These are phyloP conservation scores for Parnassius mnemosyne DNA, from an alignment of 2,888 invertebrate genomes.

Conservation along the genomic window DNA sequence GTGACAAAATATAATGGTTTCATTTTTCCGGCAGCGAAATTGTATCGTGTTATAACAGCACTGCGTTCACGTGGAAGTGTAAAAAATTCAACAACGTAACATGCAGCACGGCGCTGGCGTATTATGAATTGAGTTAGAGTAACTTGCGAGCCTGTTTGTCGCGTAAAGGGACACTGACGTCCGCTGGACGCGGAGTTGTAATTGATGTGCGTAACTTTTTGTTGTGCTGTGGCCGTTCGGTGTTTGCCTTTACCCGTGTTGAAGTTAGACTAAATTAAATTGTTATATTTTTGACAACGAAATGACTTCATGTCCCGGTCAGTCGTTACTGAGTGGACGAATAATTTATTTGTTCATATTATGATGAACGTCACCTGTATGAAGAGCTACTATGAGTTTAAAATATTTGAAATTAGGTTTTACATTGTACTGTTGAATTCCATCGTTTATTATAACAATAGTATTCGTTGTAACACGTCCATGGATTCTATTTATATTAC, in stretches of 20 bases:
- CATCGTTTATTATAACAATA: slow-evolving; percentile 19
- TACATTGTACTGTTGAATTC: slow-evolving; percentile 28
- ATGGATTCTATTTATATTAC: too few species aligned
- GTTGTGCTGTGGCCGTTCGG: slow-evolving; percentile 55
- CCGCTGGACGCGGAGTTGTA: slow-evolving; percentile 48
- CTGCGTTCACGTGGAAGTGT: slow-evolving; percentile 45
- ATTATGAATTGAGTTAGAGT: slow-evolving; percentile 72
- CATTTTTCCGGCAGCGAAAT: slow-evolving; percentile 34
- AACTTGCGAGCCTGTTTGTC: slow-evolving; percentile 53
- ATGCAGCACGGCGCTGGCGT: slow-evolving; percentile 42
- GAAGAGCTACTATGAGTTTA: slow-evolving; percentile 38
- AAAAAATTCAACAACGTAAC: slow-evolving; percentile 53
- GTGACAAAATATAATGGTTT: slow-evolving; percentile 35
- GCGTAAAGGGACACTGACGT: slow-evolving; percentile 52
- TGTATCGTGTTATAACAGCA: slow-evolving; percentile 35
- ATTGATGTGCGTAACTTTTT: slow-evolving; percentile 76
- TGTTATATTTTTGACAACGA: slow-evolving; percentile 74
- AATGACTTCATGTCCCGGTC: slow-evolving; percentile 58
- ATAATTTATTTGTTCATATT: slow-evolving; percentile 56
- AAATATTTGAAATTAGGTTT: slow-evolving; percentile 40
- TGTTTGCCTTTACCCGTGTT: slow-evolving; percentile 60
- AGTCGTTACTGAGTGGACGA: slow-evolving; percentile 57
- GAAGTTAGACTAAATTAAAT: slow-evolving; percentile 77
- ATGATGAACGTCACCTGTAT: slow-evolving; percentile 36
- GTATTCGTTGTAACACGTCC: too few species aligned